phyloP scores from a whole-genome alignment of 2,113 vertebrate species.

The Cranoglanis bouderius region DNA sequence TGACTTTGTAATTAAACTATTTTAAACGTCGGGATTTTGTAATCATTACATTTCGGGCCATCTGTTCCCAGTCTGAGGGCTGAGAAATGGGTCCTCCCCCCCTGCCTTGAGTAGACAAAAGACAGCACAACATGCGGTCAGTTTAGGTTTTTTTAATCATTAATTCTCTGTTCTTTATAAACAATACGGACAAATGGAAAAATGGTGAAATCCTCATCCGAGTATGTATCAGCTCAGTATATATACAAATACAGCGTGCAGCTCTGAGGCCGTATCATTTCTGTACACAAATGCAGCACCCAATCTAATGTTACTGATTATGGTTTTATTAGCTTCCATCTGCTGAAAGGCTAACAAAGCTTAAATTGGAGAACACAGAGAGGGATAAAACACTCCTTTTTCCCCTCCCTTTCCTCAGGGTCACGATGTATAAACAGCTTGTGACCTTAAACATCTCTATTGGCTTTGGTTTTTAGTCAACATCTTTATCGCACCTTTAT shows the following conservation, averaged over 20 bases:
- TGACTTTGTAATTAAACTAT: constrained; percentile 99
- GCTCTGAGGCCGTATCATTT: constrained; percentile 50
- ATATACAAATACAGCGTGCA: constrained; percentile 36
- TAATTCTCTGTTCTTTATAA: constrained; percentile 49
- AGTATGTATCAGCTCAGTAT: constrained; percentile 31
- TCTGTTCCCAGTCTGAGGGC: constrained; percentile 82
- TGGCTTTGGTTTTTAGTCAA: constrained; percentile 64
- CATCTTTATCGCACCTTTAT: constrained; percentile 66
- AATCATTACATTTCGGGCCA: constrained; percentile 94
- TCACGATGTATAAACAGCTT: constrained; percentile 54
- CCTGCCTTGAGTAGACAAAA: constrained; percentile 64
- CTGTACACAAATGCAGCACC: constrained; percentile 44
- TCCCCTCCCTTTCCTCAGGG: constrained; percentile 15
- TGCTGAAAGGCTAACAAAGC: constrained; percentile 62
- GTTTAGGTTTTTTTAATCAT: constrained; percentile 41
- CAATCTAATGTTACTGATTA: constrained; percentile 54
- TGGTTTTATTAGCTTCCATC: constrained; percentile 67
- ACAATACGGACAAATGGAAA: constrained; percentile 27
- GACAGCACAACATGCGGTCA: constrained; percentile 56
- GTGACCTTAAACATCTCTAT: constrained; percentile 53
- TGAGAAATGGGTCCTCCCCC: constrained; percentile 63
- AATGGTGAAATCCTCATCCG: constrained; percentile 21
- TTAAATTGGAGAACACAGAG: constrained; percentile 46
- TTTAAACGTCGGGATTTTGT: constrained; percentile 96
- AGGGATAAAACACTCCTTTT: constrained; percentile 43